These are phyloP conservation scores for Agriotes lineatus DNA, from an alignment of 2,888 invertebrate genomes.

Conservation along the genomic window DNA sequence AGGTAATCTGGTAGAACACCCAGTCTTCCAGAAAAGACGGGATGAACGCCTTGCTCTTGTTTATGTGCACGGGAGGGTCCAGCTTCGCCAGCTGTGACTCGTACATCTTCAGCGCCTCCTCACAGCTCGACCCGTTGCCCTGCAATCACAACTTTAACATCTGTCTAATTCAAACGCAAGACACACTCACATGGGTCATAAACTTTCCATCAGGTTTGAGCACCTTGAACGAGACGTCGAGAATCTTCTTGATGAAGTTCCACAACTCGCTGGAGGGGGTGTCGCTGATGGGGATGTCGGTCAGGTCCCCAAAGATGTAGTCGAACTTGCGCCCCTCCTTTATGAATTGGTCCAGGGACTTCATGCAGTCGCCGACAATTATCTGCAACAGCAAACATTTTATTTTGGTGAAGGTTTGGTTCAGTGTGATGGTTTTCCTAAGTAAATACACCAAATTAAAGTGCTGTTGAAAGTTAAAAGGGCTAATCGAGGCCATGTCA, in stretches of 20 bases:
- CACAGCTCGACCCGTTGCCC: constrained; percentile 87
- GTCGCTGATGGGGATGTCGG: constrained; percentile 91
- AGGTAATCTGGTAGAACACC: constrained; percentile 82
- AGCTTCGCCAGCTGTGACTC: constrained; percentile 82
- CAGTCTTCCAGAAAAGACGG: constrained; percentile 94
- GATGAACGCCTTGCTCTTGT: constrained; percentile 83
- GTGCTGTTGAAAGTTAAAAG: no score
- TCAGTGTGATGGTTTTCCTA: no score
- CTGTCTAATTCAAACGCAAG: constrained; percentile 2
- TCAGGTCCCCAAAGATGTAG: constrained; percentile 93
- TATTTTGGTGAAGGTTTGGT: no score
- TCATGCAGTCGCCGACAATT: constrained; percentile 90
- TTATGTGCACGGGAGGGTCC: constrained; percentile 78
- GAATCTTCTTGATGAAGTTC: constrained; percentile 88
- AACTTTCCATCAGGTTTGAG: constrained; percentile 87
- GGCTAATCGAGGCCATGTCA: no score
- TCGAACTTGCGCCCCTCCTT: constrained; percentile 87
- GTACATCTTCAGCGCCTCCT: constrained; percentile 82
- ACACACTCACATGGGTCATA: constrained; percentile 83
- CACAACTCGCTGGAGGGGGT: constrained; percentile 86
- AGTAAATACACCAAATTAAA: no score
- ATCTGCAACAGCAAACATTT: constrained; percentile 70
- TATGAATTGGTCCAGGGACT: constrained; percentile 83
- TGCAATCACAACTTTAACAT: constrained; percentile 54
- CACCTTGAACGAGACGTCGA: constrained; percentile 84